A percentile compares a stretch with the other conserved stretches of the same genome.
phyloP scores from a whole-genome alignment of 2,113 vertebrate species.

The Sturnus vulgaris region DNA sequence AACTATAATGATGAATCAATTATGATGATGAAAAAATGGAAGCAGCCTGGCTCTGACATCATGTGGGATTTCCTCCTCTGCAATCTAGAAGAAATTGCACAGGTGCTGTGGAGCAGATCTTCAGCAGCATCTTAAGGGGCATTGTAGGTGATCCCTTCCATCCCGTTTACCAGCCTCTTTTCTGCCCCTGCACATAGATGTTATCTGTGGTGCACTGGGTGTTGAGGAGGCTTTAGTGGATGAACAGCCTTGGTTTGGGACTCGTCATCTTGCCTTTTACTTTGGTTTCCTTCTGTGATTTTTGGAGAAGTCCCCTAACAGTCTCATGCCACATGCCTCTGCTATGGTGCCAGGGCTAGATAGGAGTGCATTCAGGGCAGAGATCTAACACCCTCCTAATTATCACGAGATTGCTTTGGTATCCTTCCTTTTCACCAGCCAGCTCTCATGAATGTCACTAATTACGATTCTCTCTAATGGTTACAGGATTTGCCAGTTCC shows the following conservation, averaged over 20 bases:
- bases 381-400: not conserved
- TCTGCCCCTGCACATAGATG: not conserved
- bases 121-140: not conserved
- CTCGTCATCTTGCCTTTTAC: not conserved
- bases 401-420: fast-evolving
- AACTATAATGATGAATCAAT: not conserved
- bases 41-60: not conserved
- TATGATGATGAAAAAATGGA: not conserved
- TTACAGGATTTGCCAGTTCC: slow-evolving; percentile 9
- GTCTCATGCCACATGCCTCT: fast-evolving
- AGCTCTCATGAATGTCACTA: not conserved
- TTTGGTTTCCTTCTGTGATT: not conserved
- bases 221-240: not conserved
- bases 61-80: not conserved
- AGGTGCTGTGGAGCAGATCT: not conserved
- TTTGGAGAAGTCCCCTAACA: not conserved
- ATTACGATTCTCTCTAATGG: not conserved
- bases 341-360: not conserved
- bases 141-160: fast-evolving
- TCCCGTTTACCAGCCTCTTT: not conserved
- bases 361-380: not conserved
- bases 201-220: not conserved
- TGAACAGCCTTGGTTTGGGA: not conserved
- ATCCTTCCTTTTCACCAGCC: not conserved
- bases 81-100: not conserved